These are phyloP conservation scores for Orientallactaga bullata DNA, from an alignment of 2,113 vertebrate species.

Conservation along the genomic window DNA sequence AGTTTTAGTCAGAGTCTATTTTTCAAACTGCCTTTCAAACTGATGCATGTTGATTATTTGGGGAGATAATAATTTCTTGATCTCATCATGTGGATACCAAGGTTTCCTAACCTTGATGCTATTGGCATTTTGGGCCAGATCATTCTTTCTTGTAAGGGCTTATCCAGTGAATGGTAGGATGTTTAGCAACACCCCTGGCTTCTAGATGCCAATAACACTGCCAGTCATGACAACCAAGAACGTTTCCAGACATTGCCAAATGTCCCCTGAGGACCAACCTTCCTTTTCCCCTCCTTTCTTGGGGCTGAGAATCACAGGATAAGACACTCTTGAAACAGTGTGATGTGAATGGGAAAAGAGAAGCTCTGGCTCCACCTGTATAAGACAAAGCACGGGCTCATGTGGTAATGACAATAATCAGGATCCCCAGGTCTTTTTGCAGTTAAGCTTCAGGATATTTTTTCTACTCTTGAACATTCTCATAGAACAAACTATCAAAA, in stretches of 20 bases:
- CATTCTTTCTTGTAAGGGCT: neutral
- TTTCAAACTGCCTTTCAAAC: neutral
- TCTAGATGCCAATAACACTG: neutral
- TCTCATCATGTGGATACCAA: neutral
- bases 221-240: neutral
- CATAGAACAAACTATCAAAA: neutral
- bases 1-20: constrained; percentile 9
- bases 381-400: constrained; percentile 10
- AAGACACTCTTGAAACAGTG: neutral
- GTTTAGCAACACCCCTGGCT: constrained; percentile 45
- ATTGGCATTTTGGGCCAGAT: neutral
- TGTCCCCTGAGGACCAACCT: neutral
- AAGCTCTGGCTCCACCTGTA: neutral
- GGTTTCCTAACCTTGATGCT: neutral
- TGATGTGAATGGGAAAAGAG: constrained; percentile 10
- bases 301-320: neutral
- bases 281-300: constrained; percentile 12
- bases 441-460: constrained; percentile 3
- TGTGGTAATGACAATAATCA: neutral
- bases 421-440: neutral
- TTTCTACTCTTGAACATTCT: neutral
- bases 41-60: neutral
- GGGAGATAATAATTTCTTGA: constrained; percentile 20
- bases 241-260: constrained; percentile 58
- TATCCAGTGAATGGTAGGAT: neutral